Conservation (phyloP, 2,113 vertebrate species). For the Marcusenius ussheri region DNA sequence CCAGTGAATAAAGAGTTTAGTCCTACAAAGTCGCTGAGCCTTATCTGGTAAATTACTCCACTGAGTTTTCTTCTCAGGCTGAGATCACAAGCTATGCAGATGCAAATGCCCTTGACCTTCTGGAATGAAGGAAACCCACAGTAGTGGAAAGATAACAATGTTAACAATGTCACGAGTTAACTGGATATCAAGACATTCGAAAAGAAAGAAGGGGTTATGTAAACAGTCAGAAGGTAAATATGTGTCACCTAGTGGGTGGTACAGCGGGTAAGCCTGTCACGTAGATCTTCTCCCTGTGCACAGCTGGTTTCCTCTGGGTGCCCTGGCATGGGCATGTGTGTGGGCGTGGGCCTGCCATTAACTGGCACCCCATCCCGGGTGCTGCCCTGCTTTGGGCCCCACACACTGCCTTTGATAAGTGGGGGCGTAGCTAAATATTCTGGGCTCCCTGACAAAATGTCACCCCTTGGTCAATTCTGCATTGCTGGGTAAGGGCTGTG, state of each 20-base stretch:
- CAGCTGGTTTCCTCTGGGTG: neutral
- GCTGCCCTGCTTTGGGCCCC: neutral
- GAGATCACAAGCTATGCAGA: neutral
- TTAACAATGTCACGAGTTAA: neutral
- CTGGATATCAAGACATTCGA: neutral
- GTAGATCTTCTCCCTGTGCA: neutral
- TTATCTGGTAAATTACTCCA: neutral
- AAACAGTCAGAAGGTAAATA: neutral
- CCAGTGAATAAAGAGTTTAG: neutral
- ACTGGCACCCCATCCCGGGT: neutral
- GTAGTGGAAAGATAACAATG: neutral
- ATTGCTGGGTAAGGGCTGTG: neutral
- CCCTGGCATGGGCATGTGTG: neutral
- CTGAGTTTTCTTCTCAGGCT: neutral
- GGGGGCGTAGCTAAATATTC: neutral
- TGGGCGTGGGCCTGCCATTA: neutral
- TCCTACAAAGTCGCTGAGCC: neutral
- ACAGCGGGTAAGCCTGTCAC: neutral
- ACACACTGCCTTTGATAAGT: neutral
- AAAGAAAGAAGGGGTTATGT: neutral
- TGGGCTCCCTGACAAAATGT: neutral
- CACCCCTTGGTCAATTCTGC: neutral
- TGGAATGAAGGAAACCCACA: neutral
- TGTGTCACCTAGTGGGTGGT: neutral
- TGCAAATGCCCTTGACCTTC: neutral